Conservation (phyloP, 1,140 invertebrate species). For the Hylaeus volcanicus region DNA sequence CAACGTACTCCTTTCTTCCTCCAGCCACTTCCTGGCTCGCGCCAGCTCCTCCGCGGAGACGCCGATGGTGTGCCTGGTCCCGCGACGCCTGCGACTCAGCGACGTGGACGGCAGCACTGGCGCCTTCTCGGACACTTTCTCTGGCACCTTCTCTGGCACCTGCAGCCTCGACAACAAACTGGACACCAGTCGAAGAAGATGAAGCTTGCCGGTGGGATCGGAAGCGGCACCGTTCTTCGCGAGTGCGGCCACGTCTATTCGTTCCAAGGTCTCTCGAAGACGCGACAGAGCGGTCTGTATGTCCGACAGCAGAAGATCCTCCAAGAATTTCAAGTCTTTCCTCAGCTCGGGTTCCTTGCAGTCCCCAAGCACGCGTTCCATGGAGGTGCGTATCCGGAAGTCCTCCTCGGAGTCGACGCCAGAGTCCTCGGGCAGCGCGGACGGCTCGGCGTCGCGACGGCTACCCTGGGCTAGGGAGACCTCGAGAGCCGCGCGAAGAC, state of each 20-base stretch:
- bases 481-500: constrained; percentile 77
- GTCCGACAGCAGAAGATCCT: constrained; percentile 85
- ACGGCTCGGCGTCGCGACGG: constrained; percentile 64
- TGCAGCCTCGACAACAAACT: constrained; percentile 87
- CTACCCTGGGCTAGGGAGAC: constrained; percentile 66
- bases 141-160: constrained; percentile 75
- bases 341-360: constrained; percentile 52
- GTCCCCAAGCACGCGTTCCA: constrained; percentile 51
- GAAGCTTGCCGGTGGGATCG: constrained; percentile 82
- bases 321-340: constrained; percentile 73
- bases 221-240: constrained; percentile 77
- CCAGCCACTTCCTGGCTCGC: constrained; percentile 86
- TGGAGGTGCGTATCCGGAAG: constrained; percentile 57
- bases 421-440: constrained; percentile 64
- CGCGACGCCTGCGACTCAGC: constrained; percentile 74
- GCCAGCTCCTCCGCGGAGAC: constrained; percentile 90
- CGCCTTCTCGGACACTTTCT: constrained; percentile 46
- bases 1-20: constrained; percentile 81
- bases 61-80: constrained; percentile 88
- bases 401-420: constrained; percentile 70
- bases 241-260: constrained; percentile 79
- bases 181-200: constrained; percentile 87
- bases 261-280: constrained; percentile 86
- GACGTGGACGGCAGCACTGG: constrained; percentile 1
- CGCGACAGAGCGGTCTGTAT: constrained; percentile 89